A percentile compares a stretch with the other conserved stretches of the same genome.
These are phyloP conservation scores for Spilarctia lutea DNA, from an alignment of 2,888 invertebrate species.

Conservation along the genomic window DNA sequence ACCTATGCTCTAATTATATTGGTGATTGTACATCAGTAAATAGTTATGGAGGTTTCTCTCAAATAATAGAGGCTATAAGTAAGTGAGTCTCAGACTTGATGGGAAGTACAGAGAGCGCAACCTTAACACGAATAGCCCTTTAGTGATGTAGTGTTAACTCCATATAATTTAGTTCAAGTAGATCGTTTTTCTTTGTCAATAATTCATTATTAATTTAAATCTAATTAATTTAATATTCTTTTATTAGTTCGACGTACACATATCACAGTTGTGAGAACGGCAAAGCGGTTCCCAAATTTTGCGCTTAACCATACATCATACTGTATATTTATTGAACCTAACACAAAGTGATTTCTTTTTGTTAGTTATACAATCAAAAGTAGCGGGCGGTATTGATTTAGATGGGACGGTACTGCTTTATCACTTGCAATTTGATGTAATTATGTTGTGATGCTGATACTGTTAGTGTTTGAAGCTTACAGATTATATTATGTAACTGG, in stretches of 20 bases:
- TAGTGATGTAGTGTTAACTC: constrained; percentile 51
- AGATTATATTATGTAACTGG: constrained; percentile 13
- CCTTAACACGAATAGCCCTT: constrained; percentile 47
- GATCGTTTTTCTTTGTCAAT: constrained; percentile 44
- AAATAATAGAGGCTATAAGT: constrained; percentile 44
- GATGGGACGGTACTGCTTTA: neutral
- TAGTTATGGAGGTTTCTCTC: constrained; percentile 26
- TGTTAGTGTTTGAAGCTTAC: constrained; percentile 7
- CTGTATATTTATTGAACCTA: constrained; percentile 27
- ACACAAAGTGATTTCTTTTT: neutral
- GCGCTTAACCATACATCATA: constrained; percentile 23
- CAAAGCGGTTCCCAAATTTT: constrained; percentile 21
- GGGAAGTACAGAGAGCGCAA: constrained; percentile 32
- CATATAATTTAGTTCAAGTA: constrained; percentile 51
- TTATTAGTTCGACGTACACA: constrained; percentile 33
- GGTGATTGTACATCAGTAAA: constrained; percentile 24
- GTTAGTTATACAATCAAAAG: neutral
- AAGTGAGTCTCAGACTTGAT: constrained; percentile 33
- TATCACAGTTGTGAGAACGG: constrained; percentile 32
- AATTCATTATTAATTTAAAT: constrained; percentile 47
- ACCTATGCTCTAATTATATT: neutral
- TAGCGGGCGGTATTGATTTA: neutral
- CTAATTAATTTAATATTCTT: constrained; percentile 41
- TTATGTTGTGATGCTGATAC: neutral
- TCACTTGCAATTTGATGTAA: neutral